Base-by-base conservation (phyloP, 2,797 vertebrate species). In the Thamnophis elegans region DNA sequence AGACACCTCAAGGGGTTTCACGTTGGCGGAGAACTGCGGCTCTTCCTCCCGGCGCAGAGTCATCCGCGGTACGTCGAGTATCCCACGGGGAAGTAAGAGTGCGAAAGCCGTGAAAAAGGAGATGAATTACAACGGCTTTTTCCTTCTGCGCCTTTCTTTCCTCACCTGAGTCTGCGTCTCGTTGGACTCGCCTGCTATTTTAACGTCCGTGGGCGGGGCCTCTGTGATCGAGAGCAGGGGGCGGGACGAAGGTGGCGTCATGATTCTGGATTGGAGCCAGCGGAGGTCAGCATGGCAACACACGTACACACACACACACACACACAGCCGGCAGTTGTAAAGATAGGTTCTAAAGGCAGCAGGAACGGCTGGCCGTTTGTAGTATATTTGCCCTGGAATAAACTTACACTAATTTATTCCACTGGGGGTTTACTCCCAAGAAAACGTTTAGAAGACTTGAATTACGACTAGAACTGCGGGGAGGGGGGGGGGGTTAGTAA, bases 151-250 rank as follows among this genome's bases (percentile, higher is more conserved):
- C 58, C 26, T 14, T 6, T 0, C 36, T 5, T 5, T 36, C 60
- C 47, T 47, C 88, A n/a, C 9, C 91, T 32, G 32, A 16, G n/a
- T 56, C 32, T 1, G 85, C 36, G 5, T 1, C 12, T 18, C 28
- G 1, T 47, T 95, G 94, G 93, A 68, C 26, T 93, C 65, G 65
- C n/a, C 95, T 93, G 88, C 88, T 91, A 93, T 95, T 94, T 95
- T 93, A 94, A 95, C 93, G 92, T 94, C 93, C 12, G 36, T 59
- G 91, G 96, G 95, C 85, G 94, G 92, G 32, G 89, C 58, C 14
- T 4, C 53, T 1, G 1, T 51, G 87, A 89, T 59, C 7, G 73
- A 11, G 65, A 42, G 51, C 26, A 32, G 20, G 55, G 86, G 90
- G 16, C 68, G 92, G 92, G 53, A 36, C 58, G 32, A 90, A 28